A percentile compares a stretch with the other conserved stretches of the same genome.
Evolutionary conservation across 2,888 invertebrate species (phyloP).

Genomic region (Cryptocephalus primarius): DNA sequence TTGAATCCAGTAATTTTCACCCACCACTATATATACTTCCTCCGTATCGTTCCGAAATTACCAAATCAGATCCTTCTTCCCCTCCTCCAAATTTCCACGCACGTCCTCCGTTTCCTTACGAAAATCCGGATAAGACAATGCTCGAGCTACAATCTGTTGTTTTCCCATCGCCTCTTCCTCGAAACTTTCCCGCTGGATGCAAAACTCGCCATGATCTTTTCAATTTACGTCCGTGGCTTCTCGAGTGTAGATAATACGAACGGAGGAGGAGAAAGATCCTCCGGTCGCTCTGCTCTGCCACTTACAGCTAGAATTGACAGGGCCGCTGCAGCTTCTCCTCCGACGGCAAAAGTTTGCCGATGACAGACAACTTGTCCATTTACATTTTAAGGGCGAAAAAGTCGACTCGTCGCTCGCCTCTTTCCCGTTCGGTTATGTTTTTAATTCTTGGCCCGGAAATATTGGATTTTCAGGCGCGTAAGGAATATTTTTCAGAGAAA

Average conservation of each 20-base stretch:
- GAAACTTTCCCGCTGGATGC: conserved; percentile 5
- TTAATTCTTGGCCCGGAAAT: conserved; percentile 1
- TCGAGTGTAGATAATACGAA: conserved; percentile 14
- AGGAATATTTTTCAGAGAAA: no score
- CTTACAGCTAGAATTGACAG: conserved; percentile 15
- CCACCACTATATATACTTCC: no score
- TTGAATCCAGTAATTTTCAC: no score
- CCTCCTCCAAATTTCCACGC: no score
- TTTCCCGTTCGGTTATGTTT: not conserved
- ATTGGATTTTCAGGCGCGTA: no score
- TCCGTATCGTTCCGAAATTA: no score
- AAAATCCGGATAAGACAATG: not conserved
- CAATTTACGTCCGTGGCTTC: conserved; percentile 14
- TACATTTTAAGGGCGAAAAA: conserved; percentile 18
- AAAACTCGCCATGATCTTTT: conserved; percentile 20
- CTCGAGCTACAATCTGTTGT: conserved; percentile 1
- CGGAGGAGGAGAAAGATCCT: not conserved
- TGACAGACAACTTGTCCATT: conserved; percentile 21
- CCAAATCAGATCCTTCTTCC: no score
- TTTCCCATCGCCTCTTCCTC: conserved; percentile 7
- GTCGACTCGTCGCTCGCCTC: conserved; percentile 2
- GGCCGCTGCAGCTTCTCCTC: not conserved
- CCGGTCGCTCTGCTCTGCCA: conserved; percentile 9
- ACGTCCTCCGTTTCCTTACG: no score
- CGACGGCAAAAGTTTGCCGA: conserved; percentile 10